Base-by-base conservation (phyloP, 2,888 invertebrate genomes). In the Willowsia nigromaculata region DNA sequence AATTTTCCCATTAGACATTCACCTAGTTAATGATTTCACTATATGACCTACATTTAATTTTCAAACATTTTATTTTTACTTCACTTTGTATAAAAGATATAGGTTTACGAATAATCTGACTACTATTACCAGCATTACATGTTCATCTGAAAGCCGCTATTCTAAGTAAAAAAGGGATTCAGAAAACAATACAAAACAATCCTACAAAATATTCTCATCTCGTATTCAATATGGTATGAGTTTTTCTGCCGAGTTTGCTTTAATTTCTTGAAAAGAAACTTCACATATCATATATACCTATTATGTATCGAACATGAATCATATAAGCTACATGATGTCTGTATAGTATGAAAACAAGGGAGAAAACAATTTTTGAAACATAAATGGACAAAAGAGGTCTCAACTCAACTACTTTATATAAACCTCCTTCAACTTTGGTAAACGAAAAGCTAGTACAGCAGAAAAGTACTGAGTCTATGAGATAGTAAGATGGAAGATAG, bases 241-340 rank as follows among this genome's bases (percentile, higher is more conserved):
- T 62, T 86, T 65, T 78, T 78, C 18, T 68, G 78, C 53, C 43
- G 80, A 85, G 68, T 50, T 65, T 86, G 85, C 85, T 86, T 78
- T 78, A 86, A 78, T 86, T 86, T 65, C 68, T 86, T 37, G 76
- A 53, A 83, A 47, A 27, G 68, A 47, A 65, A 68, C 62, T 59
- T 4, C 9, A 18, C 22, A 33, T 40, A 43, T 9, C 33, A 11
- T 68, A 65, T 65, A 37, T 37, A 33, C 33, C 7, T 13, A 62
- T 22, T n/a, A n/a, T n/a, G n/a, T 40, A 81, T 27, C 50, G 47
- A 25, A 82, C 59, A 76, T 71, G n/a, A n/a, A n/a, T n/a, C n/a
- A n/a, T n/a, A n/a, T n/a, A n/a, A n/a, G n/a, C n/a, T n/a, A n/a
- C n/a, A n/a, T n/a, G 4, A 37, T 9, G 37, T 37, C 4, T 37